Base-by-base conservation (phyloP, 2,797 vertebrate genomes). In the Eutrigla gurnardus region DNA sequence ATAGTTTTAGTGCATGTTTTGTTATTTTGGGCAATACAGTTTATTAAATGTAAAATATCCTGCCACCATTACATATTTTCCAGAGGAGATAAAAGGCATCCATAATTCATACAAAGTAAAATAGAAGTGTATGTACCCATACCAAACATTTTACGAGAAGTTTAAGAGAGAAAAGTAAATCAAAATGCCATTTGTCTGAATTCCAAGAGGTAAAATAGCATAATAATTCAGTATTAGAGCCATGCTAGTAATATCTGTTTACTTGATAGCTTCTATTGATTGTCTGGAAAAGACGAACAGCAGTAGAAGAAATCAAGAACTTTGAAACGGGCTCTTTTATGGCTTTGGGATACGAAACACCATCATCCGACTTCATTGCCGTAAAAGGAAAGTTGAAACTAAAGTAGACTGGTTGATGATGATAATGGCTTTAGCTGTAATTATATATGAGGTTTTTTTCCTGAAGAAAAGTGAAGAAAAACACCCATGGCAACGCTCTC, bases 211-310 rank as follows among this genome's bases (percentile, higher is more conserved):
- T 42, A 9, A 54, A 70, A 71, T 74, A 68, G 73, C 70, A 58
- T 50, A 79, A 74, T 81, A 78, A 84, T 84, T 87, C 82, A 88
- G 64, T 80, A 25, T 83, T 72, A 77, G 86, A 88, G 82, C 86
- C 52, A 78, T 86, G 84, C 75, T 86, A 88, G 89, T 89, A 88
- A 89, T 86, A 81, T 86, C 79, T 77, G 82, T 82, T 85, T 84
- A 88, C 65, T 60, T 77, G 80, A 89, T 88, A 88, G 85, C 70
- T 45, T 74, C 62, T 86, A 91, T 89, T 88, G 89, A 91, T 89
- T 75, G 76, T 75, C 79, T 73, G 64, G 39, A 72, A 81, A 80
- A 80, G 43, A 82, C 52, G 81, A 81, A 78, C 73, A 62, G 61
- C 72, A 65, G 69, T 67, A 63, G 62, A 88, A 86, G 86, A 85